These are phyloP conservation scores for Amiota mariae DNA, from an alignment of 2,888 invertebrate genomes.

Conservation along the genomic window DNA sequence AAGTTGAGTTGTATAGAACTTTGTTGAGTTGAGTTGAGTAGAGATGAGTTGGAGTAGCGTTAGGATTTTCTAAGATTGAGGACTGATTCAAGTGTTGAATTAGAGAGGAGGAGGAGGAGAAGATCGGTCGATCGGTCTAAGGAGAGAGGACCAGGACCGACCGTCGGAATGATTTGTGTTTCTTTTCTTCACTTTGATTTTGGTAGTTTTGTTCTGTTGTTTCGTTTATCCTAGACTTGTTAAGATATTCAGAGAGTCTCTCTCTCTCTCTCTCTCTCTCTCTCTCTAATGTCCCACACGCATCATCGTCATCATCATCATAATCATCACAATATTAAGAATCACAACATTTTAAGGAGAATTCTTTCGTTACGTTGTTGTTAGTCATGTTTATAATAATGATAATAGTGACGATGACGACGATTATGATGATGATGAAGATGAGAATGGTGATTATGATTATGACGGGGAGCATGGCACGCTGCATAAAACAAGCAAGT, in stretches of 20 bases:
- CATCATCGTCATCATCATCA: background rate
- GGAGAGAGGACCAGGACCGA: no score
- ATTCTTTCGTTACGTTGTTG: background rate
- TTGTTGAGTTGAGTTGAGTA: background rate
- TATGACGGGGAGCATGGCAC: background rate
- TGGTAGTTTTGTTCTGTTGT: no score
- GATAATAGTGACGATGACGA: background rate
- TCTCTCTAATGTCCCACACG: constrained; percentile 18
- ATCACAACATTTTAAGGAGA: background rate
- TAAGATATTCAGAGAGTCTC: background rate
- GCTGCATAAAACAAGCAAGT: constrained; percentile 13
- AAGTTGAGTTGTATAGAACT: background rate
- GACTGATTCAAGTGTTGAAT: no score
- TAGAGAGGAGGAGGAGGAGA: no score
- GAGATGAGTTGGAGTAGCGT: background rate
- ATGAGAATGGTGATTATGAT: background rate
- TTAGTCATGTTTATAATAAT: background rate
- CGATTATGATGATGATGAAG: no score
- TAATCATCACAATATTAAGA: background rate
- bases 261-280: background rate
- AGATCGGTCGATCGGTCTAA: no score
- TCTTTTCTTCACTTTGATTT: no score
- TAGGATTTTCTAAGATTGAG: no score
- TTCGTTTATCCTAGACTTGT: background rate
- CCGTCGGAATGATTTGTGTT: no score